phyloP scores from a whole-genome alignment of 1,140 invertebrate genomes.

The Chymomyza costata region DNA sequence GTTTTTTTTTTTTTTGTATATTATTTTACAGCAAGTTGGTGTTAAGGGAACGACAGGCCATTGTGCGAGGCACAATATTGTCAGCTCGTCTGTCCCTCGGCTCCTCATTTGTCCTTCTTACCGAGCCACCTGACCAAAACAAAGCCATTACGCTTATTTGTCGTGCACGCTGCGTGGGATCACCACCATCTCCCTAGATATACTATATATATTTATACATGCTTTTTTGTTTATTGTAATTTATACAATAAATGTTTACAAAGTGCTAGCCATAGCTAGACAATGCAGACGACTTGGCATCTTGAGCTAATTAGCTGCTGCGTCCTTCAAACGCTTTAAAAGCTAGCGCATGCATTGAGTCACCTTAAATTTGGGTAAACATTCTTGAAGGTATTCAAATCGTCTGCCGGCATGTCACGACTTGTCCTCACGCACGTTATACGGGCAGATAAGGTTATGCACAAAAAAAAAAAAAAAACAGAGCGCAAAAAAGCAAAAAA shows the following conservation, averaged over 20 bases:
- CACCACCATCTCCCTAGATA: no score
- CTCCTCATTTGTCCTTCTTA: constrained; percentile 6
- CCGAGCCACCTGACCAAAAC: constrained; percentile 59
- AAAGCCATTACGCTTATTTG: constrained; percentile 71
- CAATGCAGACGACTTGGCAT: constrained; percentile 4
- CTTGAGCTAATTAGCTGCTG: constrained; percentile 13
- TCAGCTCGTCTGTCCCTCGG: constrained; percentile 39
- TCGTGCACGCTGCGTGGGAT: constrained; percentile 63
- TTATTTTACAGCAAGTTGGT: constrained; percentile 10
- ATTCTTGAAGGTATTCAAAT: no score
- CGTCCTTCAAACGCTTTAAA: constrained; percentile 2
- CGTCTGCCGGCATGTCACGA: no score
- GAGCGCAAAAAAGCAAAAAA: no score
- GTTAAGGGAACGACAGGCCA: background rate
- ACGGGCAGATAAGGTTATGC: constrained; percentile 13
- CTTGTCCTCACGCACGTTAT: constrained; percentile 5
- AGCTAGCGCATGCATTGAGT: constrained; percentile 4
- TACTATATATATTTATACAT: no score
- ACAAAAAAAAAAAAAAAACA: no score
- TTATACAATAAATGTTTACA: constrained; percentile 70
- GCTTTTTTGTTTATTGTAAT: constrained; percentile 47
- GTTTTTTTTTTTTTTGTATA: constrained; percentile 45
- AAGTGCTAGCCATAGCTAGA: constrained; percentile 40
- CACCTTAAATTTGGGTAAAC: no score
- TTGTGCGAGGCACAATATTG: constrained; percentile 42